phyloP scores from a whole-genome alignment of 1,140 invertebrate genomes.

The Plectrocnemia conspersa region DNA sequence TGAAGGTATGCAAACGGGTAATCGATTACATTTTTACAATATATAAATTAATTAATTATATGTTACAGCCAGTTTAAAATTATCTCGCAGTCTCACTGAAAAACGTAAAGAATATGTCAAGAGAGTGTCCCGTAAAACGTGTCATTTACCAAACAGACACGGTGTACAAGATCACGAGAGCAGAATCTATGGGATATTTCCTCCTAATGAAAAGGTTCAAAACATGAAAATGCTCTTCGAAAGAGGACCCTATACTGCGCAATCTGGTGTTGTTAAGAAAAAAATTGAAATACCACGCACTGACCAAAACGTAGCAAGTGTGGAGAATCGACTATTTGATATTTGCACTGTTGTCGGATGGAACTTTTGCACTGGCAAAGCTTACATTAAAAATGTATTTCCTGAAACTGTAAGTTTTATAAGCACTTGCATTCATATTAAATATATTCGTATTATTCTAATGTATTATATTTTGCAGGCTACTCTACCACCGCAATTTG shows the following conservation, averaged over 20 bases:
- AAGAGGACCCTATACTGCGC: neutral
- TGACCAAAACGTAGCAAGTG: slow-evolving; percentile 42
- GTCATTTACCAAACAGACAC: slow-evolving; percentile 41
- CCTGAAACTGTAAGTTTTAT: slow-evolving; percentile 55
- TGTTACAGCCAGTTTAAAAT: slow-evolving; percentile 46
- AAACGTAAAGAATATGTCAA: slow-evolving; percentile 59
- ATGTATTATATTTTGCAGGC: slow-evolving; percentile 45
- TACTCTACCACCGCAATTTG: slow-evolving; percentile 56
- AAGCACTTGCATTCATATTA: slow-evolving; percentile 1
- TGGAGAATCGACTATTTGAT: slow-evolving; percentile 55
- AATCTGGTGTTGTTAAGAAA: neutral
- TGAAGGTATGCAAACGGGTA: slow-evolving; percentile 42
- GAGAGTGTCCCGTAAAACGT: slow-evolving; percentile 49
- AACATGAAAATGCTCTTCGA: neutral
- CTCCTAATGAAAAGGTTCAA: neutral
- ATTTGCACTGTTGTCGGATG: slow-evolving; percentile 61
- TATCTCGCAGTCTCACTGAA: slow-evolving; percentile 52
- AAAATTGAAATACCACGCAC: slow-evolving; percentile 27
- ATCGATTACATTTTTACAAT: slow-evolving; percentile 26
- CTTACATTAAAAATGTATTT: slow-evolving; percentile 64
- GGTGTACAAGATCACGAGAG: neutral
- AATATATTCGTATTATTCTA: slow-evolving; percentile 15
- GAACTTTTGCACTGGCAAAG: slow-evolving; percentile 54
- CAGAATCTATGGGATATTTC: no score
- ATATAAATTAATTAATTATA: slow-evolving; percentile 1